phyloP scores from a whole-genome alignment of 37 sponge, comb jelly and placozoan genomes.

The Mnemiopsis leidyi region DNA sequence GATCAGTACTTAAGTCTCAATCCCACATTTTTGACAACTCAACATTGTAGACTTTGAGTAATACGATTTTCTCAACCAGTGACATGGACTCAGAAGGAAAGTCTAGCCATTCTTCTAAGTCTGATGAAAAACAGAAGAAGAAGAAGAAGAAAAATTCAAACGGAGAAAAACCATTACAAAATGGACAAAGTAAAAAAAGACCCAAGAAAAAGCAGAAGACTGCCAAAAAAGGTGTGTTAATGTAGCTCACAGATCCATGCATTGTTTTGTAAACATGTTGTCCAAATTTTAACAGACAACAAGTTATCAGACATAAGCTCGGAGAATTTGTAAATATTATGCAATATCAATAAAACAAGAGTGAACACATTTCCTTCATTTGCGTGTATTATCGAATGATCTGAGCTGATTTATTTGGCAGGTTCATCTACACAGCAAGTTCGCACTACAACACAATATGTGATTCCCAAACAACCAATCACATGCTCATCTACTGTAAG shows the following conservation, averaged over 20 bases:
- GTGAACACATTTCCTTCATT: too few relatives aligned
- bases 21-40: too few relatives aligned
- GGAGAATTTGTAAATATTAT: too few relatives aligned
- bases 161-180: background rate
- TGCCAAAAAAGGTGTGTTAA: constrained; percentile 32
- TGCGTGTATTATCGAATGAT: too few relatives aligned
- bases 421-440: background rate
- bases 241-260: too few relatives aligned
- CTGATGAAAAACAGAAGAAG: constrained; percentile 58
- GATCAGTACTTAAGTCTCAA: too few relatives aligned
- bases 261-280: too few relatives aligned
- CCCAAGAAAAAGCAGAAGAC: constrained; percentile 11
- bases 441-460: constrained; percentile 13
- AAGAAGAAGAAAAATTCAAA: constrained; percentile 36
- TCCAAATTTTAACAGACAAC: too few relatives aligned
- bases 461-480: constrained; percentile 26
- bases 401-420: too few relatives aligned
- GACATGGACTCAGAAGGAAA: constrained; percentile 57
- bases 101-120: constrained; percentile 59
- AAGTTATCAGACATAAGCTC: too few relatives aligned
- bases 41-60: too few relatives aligned
- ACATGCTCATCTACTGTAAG: background rate
- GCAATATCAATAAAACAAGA: too few relatives aligned
- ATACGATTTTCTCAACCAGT: background rate
- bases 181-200: background rate